Evolutionary conservation across 2,888 invertebrate species (phyloP), one percentile per base, ranked within the genome.

Genomic region (Halictus quadricinctus): DNA sequence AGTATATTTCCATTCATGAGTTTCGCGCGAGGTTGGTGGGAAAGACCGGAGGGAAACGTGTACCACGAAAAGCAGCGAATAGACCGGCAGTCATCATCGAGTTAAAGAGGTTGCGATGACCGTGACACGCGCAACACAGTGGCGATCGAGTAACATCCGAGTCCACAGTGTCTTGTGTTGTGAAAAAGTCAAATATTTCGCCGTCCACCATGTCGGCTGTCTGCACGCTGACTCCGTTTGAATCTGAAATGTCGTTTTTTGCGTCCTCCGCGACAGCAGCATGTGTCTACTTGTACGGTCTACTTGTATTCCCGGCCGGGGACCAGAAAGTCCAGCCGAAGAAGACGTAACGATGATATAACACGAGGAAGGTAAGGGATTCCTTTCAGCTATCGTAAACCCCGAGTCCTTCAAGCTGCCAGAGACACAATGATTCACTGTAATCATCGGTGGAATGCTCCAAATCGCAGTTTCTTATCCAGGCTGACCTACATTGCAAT

Each of bases 141-240:
- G 36, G 25, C 69, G 79, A 82, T 81, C 81, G 83, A 79, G 69
- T 81, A 85, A 87, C 79, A 86, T 78, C 77, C 79, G 76, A 76
- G 72, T 80, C 25, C 25, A 91, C 87, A 90, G 80, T 84, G 85
- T 87, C 77, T 70, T 43, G 58, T 72, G 66, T 89, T 90, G 89
- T 91, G 72, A 91, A 91, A 91, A 91, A 91, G 86, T 86, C 48
- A 72, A 75, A 83, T 66, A 84, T 88, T 87, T 82, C 80, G 77
- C 83, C 87, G 80, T 79, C 79, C 58, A 73, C 58, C 66, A 72
- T 77, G 66, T 73, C 81, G 66, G 66, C 60, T 80, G 80, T 85
- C 83, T 86, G 78, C 72, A 77, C 75, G 76, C 82, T 79, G 81
- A 79, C 73, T 77, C 76, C 76, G 78, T 29, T 86, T 81, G 50